Percentiles rank a stretch among this genome's conserved stretches.
Evolutionary conservation across 2,113 vertebrate species (phyloP).

Genomic region (Octodon degus): DNA sequence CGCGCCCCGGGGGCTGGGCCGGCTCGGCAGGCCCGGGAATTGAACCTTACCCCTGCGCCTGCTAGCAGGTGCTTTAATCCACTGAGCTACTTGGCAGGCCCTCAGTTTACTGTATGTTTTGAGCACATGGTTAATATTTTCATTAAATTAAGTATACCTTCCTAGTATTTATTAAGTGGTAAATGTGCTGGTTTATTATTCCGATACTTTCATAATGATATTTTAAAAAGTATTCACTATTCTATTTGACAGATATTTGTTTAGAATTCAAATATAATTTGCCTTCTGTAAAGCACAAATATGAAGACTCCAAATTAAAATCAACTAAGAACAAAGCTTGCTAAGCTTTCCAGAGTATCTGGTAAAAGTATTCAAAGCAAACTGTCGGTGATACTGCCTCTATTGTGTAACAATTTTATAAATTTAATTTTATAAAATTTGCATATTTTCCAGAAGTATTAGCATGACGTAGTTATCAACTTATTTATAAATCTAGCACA

Average conservation of each 20-base stretch:
- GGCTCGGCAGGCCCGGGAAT: too few species aligned
- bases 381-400: not conserved
- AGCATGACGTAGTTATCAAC: not conserved
- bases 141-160: not conserved
- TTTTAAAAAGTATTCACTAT: not conserved
- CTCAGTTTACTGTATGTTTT: not conserved
- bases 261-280: not conserved
- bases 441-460: not conserved
- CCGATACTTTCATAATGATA: not conserved
- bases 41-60: too few species aligned
- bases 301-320: conserved; percentile 41
- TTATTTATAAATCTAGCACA: conserved; percentile 14
- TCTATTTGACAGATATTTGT: not conserved
- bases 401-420: not conserved
- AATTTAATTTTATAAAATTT: not conserved
- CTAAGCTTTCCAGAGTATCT: not conserved
- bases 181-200: not conserved
- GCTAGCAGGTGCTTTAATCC: too few species aligned
- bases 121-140: not conserved
- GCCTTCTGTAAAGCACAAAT: not conserved
- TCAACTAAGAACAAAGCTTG: not conserved
- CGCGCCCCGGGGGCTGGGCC: too few species aligned
- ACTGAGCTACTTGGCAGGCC: too few species aligned
- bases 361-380: not conserved
- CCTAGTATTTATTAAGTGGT: not conserved